Percentiles rank a stretch among this genome's conserved stretches.
Conservation (phyloP, 2,797 vertebrate species). For the Numenius phaeopus region DNA sequence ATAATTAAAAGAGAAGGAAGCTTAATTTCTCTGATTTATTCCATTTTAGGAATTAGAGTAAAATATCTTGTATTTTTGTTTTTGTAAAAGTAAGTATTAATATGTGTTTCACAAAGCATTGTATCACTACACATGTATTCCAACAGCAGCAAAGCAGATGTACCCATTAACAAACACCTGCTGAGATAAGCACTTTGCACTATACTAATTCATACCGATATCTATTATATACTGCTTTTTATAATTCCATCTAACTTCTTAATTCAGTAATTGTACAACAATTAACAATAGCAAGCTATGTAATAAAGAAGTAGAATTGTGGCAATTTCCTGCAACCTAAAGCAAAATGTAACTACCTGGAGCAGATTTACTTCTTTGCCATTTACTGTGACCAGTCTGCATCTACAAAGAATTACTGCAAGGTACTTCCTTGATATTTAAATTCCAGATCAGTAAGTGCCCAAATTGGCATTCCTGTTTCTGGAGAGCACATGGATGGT, state of each 20-base stretch:
- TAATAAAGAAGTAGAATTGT: background rate
- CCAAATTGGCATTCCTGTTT: background rate
- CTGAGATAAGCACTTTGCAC: conserved; percentile 6
- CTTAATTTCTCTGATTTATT: conserved; percentile 73
- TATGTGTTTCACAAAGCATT: background rate
- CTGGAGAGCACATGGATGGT: background rate
- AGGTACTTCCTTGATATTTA: background rate
- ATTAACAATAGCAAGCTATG: background rate
- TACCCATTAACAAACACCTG: conserved; percentile 13
- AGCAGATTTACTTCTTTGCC: background rate
- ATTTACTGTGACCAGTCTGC: background rate
- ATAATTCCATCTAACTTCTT: conserved; percentile 5
- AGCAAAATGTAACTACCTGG: background rate
- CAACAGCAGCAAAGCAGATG: background rate
- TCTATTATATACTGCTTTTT: background rate
- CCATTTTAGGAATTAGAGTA: too few species aligned
- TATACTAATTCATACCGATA: background rate
- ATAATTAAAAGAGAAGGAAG: conserved; percentile 70
- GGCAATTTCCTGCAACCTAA: background rate
- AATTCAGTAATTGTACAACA: conserved; percentile 15
- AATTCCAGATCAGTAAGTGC: background rate
- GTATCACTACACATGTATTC: background rate
- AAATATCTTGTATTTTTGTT: conserved; percentile 53
- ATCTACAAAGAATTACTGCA: background rate
- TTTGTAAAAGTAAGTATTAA: conserved; percentile 35